A percentile compares a stretch with the other conserved stretches of the same genome.
Evolutionary conservation across 1,140 invertebrate species (phyloP).

Genomic region (Eueides isabella): DNA sequence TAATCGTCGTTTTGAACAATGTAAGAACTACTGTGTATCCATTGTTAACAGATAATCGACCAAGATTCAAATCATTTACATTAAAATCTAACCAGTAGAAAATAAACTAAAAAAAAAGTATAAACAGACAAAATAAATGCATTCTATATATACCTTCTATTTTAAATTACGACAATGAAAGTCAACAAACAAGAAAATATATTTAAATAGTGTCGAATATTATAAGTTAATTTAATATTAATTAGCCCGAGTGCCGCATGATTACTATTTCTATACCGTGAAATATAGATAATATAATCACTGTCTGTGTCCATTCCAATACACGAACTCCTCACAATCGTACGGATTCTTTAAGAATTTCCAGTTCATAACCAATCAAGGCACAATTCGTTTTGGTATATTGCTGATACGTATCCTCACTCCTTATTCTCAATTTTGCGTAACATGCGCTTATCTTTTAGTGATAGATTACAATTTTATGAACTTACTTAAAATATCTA

Average conservation of each 20-base stretch:
- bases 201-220: conserved; percentile 70
- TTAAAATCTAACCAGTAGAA: conserved; percentile 72
- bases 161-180: conserved; percentile 74
- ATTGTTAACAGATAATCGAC: conserved; percentile 80
- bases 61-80: conserved; percentile 70
- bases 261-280: conserved; percentile 82
- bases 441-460: conserved; percentile 63
- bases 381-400: conserved; percentile 81
- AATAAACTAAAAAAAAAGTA: conserved; percentile 78
- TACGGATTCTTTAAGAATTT: conserved; percentile 69
- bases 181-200: conserved; percentile 71
- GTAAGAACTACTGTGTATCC: conserved; percentile 46
- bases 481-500: conserved; percentile 48
- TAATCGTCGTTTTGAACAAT: conserved; percentile 35
- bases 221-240: conserved; percentile 68
- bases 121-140: conserved; percentile 81
- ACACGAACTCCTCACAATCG: conserved; percentile 58
- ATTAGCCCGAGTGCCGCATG: conserved; percentile 73
- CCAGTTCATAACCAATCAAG: conserved; percentile 68
- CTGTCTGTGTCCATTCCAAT: conserved; percentile 47
- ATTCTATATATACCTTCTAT: conserved; percentile 77
- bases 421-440: conserved; percentile 73
- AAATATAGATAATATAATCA: conserved; percentile 82
- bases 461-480: conserved; percentile 69
- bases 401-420: conserved; percentile 80